These are phyloP conservation scores for Tenrec ecaudatus DNA, from an alignment of 2,113 vertebrate genomes.

Conservation along the genomic window DNA sequence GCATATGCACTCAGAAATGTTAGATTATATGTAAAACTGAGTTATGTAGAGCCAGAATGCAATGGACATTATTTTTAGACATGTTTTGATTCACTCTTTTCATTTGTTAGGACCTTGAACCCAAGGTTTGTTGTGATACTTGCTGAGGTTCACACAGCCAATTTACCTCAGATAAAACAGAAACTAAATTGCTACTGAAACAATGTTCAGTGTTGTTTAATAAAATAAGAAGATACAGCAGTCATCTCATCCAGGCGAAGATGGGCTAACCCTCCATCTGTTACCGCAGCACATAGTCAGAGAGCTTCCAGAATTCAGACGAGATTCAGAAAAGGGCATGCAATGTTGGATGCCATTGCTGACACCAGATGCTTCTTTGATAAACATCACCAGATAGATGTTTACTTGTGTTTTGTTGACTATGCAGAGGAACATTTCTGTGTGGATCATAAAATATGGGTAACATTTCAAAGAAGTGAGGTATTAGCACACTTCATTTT, in stretches of 20 bases:
- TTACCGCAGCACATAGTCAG: no score
- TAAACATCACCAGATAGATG: no score
- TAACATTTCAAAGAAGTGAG: no score
- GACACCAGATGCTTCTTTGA: no score
- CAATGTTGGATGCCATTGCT: no score
- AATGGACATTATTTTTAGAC: neutral
- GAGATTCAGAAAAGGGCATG: no score
- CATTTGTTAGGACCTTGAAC: neutral
- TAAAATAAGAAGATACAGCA: neutral
- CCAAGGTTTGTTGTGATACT: neutral
- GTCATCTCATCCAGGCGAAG: neutral
- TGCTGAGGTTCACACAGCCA: neutral
- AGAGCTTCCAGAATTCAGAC: no score
- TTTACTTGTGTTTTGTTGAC: no score
- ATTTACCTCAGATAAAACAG: neutral
- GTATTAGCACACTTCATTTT: no score
- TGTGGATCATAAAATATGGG: no score
- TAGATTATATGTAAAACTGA: neutral
- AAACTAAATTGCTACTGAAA: neutral
- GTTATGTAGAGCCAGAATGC: neutral
- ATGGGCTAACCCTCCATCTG: neutral
- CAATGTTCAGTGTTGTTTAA: neutral
- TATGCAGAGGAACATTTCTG: no score
- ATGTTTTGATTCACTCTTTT: neutral
- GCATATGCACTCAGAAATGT: neutral